phyloP scores from a whole-genome alignment of 1,140 invertebrate genomes.

The Apis laboriosa region DNA sequence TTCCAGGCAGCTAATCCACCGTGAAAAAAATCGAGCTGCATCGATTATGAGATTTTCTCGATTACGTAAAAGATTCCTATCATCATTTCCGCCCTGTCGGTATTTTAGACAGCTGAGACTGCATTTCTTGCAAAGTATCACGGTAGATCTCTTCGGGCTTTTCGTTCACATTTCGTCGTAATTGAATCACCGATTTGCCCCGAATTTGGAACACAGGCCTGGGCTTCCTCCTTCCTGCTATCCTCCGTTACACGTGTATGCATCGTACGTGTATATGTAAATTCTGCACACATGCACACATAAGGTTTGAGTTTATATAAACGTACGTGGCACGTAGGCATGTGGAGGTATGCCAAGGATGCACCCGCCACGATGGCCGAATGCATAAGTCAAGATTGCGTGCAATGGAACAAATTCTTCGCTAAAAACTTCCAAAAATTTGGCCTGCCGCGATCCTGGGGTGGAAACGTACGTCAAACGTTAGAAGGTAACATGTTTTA shows the following conservation, averaged over 20 bases:
- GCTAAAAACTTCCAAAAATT: background rate
- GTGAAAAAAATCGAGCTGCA: background rate
- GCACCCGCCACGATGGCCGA: constrained; percentile 9
- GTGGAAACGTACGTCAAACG: constrained; percentile 8
- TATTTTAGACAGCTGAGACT: constrained; percentile 15
- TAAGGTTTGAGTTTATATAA: background rate
- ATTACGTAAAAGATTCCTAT: constrained; percentile 19
- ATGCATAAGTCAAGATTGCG: constrained; percentile 38
- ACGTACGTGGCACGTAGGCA: background rate
- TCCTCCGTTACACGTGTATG: background rate
- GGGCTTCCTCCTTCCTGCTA: background rate
- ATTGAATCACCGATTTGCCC: constrained; percentile 46
- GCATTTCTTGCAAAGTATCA: constrained; percentile 21
- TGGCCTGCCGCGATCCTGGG: background rate
- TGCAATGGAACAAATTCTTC: constrained; percentile 16
- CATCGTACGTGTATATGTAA: background rate
- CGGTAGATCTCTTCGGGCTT: background rate
- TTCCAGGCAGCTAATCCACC: background rate
- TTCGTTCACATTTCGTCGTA: constrained; percentile 25
- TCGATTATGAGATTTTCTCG: background rate
- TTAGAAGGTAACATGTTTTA: constrained; percentile 6
- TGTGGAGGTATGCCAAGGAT: constrained; percentile 20
- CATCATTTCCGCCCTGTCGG: background rate
- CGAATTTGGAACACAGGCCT: constrained; percentile 17
- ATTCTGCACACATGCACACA: background rate